These are phyloP conservation scores for Drosophila lowei DNA, from an alignment of 1,140 invertebrate genomes.

Conservation along the genomic window DNA sequence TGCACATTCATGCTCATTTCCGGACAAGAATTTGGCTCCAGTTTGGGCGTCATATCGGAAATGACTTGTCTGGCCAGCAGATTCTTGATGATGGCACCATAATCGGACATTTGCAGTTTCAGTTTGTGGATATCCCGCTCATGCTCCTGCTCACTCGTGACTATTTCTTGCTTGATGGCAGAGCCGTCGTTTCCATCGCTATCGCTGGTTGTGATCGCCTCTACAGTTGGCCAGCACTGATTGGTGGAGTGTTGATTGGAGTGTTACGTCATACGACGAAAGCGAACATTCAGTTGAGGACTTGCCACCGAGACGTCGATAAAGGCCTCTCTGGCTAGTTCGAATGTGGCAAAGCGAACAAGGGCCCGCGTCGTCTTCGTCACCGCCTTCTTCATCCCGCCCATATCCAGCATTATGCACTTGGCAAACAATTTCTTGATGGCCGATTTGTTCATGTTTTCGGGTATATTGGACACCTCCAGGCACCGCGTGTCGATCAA, in stretches of 20 bases:
- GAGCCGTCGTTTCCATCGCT: no score
- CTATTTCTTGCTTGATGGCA: slow-evolving; percentile 15
- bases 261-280: slow-evolving; percentile 84
- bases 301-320: slow-evolving; percentile 84
- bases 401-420: slow-evolving; percentile 86
- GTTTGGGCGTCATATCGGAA: slow-evolving; percentile 34
- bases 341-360: slow-evolving; percentile 86
- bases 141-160: slow-evolving; percentile 18
- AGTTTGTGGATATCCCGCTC: slow-evolving; percentile 57
- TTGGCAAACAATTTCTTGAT: slow-evolving; percentile 86
- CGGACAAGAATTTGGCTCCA: slow-evolving; percentile 37
- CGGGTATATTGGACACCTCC: slow-evolving; percentile 88
- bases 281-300: slow-evolving; percentile 87
- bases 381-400: slow-evolving; percentile 87
- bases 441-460: slow-evolving; percentile 86
- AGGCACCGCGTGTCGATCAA: slow-evolving; percentile 87
- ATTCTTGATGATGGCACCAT: slow-evolving; percentile 50
- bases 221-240: no score
- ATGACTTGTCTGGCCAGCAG: slow-evolving; percentile 36
- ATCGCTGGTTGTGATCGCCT: no score
- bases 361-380: slow-evolving; percentile 87
- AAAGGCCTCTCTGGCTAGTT: slow-evolving; percentile 86
- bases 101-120: slow-evolving; percentile 58
- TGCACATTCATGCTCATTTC: slow-evolving; percentile 18
- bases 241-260: no score